phyloP scores from a whole-genome alignment of 1,140 invertebrate genomes.

The Drosophila bifasciata region DNA sequence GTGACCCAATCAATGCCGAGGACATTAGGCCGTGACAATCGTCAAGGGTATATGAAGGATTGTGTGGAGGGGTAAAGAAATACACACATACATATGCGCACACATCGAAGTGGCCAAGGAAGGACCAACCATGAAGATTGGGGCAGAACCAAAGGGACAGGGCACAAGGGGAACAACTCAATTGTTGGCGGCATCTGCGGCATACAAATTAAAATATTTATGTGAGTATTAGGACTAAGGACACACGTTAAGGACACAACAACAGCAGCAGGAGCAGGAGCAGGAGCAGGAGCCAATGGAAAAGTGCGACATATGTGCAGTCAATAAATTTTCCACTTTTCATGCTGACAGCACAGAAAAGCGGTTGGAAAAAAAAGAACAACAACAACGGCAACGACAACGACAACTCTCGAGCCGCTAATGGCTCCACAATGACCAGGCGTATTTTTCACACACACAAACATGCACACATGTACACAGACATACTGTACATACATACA shows the following conservation, averaged over 20 bases:
- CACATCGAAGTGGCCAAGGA: slow-evolving; percentile 53
- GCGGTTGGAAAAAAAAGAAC: slow-evolving; percentile 4
- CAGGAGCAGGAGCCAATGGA: slow-evolving; percentile 41
- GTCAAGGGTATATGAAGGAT: slow-evolving; percentile 40
- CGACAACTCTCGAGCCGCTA: slow-evolving; percentile 42
- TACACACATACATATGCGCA: too few species aligned
- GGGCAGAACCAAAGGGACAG: neutral
- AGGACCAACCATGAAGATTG: slow-evolving; percentile 26
- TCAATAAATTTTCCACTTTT: slow-evolving; percentile 80
- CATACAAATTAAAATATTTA: slow-evolving; percentile 78
- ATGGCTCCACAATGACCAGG: slow-evolving; percentile 78
- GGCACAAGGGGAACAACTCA: slow-evolving; percentile 49
- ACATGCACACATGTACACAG: slow-evolving; percentile 5
- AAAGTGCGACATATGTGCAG: slow-evolving; percentile 79
- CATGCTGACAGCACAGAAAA: slow-evolving; percentile 73
- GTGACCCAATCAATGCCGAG: slow-evolving; percentile 70
- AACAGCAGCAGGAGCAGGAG: neutral
- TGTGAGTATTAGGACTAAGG: slow-evolving; percentile 45
- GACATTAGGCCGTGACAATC: slow-evolving; percentile 64
- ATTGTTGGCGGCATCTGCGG: slow-evolving; percentile 67
- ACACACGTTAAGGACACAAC: slow-evolving; percentile 24
- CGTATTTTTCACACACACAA: slow-evolving; percentile 36
- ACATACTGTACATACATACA: slow-evolving; percentile 14
- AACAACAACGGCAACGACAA: slow-evolving; percentile 5
- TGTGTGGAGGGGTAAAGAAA: slow-evolving; percentile 9